Evolutionary conservation across 2,888 invertebrate species (phyloP).

Genomic region (Dexiosoma caninum): DNA sequence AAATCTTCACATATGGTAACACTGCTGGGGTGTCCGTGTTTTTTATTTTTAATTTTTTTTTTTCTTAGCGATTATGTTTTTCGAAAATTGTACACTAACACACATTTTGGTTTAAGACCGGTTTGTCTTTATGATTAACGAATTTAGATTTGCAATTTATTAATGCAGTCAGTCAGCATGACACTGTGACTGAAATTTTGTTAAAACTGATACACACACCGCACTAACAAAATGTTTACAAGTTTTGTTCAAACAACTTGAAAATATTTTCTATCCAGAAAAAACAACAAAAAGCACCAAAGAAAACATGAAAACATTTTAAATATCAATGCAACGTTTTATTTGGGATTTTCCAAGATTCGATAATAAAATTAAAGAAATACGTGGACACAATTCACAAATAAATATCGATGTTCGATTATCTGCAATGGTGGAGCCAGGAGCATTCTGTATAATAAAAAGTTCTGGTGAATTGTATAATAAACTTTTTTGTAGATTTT

Average conservation of each 20-base stretch:
- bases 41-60: neutral
- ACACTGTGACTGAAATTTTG: conserved; percentile 36
- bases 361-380: too few species aligned
- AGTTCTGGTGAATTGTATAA: too few species aligned
- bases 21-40: too few species aligned
- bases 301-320: neutral
- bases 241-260: neutral
- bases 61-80: neutral
- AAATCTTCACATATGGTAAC: too few species aligned
- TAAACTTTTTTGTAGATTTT: too few species aligned
- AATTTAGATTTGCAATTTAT: conserved; percentile 7
- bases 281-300: too few species aligned
- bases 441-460: too few species aligned
- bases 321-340: neutral
- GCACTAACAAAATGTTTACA: neutral
- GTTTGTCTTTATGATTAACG: conserved; percentile 12
- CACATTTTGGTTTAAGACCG: conserved; percentile 26
- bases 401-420: too few species aligned
- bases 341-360: neutral
- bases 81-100: conserved; percentile 40
- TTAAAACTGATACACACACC: neutral
- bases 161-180: conserved; percentile 25
- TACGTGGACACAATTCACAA: too few species aligned
- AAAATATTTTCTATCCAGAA: neutral
- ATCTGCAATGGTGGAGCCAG: too few species aligned